Conservation (phyloP, 2,113 vertebrate species). For the Clinocottus analis region DNA sequence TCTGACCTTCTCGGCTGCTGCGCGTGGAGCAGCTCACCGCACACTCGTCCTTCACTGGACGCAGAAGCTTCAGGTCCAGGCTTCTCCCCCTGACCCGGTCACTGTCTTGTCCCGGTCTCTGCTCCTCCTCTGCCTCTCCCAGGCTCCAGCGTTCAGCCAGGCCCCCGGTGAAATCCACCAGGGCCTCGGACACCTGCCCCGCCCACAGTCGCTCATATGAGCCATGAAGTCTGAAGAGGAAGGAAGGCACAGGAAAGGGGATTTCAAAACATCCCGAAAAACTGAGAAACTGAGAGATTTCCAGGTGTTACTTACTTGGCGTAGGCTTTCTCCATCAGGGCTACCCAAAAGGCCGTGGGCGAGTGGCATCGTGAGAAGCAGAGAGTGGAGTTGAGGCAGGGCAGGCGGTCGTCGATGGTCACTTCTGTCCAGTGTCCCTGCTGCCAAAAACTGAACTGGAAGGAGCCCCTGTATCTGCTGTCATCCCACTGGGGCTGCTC, state of each 20-base stretch:
- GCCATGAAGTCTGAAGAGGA: constrained; percentile 86
- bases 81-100: constrained; percentile 66
- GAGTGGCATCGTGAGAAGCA: constrained; percentile 94
- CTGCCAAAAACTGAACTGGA: constrained; percentile 90
- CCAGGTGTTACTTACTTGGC: constrained; percentile 87
- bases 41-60: constrained; percentile 86
- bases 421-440: constrained; percentile 93
- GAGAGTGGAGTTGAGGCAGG: constrained; percentile 89
- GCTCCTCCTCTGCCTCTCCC: constrained; percentile 60
- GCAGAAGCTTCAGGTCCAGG: constrained; percentile 82
- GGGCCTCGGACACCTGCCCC: constrained; percentile 93
- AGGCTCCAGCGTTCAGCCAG: constrained; percentile 91
- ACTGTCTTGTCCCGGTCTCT: constrained; percentile 61
- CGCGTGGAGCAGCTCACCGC: constrained; percentile 92
- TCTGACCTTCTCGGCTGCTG: constrained; percentile 84
- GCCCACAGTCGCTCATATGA: constrained; percentile 95
- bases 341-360: constrained; percentile 92
- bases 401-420: constrained; percentile 90
- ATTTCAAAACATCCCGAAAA: constrained; percentile 7
- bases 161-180: constrained; percentile 93
- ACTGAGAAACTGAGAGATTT: background rate
- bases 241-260: background rate
- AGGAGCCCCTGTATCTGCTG: constrained; percentile 86
- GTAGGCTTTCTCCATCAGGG: constrained; percentile 95
- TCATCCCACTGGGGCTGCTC: constrained; percentile 91